Base-by-base conservation (phyloP, 2,113 vertebrate species). In the Alces alces region DNA sequence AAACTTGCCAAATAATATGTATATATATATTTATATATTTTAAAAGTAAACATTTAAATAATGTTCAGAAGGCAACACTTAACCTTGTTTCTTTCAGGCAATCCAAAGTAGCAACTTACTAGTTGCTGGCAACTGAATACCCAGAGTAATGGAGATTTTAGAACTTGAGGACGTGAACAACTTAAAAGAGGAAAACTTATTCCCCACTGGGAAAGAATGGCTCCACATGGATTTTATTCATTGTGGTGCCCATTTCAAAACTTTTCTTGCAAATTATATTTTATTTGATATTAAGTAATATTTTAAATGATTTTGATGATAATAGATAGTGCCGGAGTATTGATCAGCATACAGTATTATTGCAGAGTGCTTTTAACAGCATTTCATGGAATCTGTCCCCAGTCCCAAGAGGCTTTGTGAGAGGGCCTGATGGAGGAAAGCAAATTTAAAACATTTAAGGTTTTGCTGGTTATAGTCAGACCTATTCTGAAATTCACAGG, bases 11-110 rank as follows among this genome's bases (percentile, higher is more conserved):
- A 98, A 99, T 98, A 93, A 93, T 94, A 93, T 91, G 97, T 95
- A 98, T 95, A 98, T 98, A 98, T 98, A 97, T 98, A 97, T 97
- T 98, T 98, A 98, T 98, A 98, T 98, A 97, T 98, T 97, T 98
- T 97, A 97, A 98, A 97, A 98, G 91, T 98, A 98, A 98, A 93
- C 93, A 89, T 98, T 98, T 98, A 91, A 93, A 43, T 89, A 95
- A 90, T 95, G 95, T 98, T 94, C 89, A 97, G 86, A 97, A 90
- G 96, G 86, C 97, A 97, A 93, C 95, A 96, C 43, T 98, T 98
- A 98, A 98, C 90, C 96, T 97, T 98, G 94, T 93, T 98, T 57
- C 97, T 98, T 96, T 98, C 91, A 98, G 92, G 98, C 97, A 96
- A 50, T 96, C 96, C 95, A 94, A 98, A 98, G 95, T 97, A 98